Evolutionary conservation across 2,113 vertebrate species (phyloP).

Genomic region (Ginglymostoma cirratum): DNA sequence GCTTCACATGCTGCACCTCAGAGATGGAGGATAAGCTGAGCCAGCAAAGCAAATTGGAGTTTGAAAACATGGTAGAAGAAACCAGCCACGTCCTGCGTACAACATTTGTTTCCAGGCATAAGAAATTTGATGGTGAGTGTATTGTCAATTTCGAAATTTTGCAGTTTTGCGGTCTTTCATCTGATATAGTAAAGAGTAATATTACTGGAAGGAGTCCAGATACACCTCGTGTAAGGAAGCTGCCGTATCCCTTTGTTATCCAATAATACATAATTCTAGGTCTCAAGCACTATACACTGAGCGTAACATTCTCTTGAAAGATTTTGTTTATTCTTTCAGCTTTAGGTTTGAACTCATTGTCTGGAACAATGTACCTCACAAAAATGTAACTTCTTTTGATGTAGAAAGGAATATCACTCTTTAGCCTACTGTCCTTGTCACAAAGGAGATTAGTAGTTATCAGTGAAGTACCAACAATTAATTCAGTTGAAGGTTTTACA

Average conservation of each 20-base stretch:
- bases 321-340: background rate
- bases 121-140: constrained; percentile 86
- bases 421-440: background rate
- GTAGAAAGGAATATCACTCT: background rate
- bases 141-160: background rate
- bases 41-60: constrained; percentile 82
- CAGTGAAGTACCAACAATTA: background rate
- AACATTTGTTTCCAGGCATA: constrained; percentile 81
- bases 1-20: constrained; percentile 82
- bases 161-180: background rate
- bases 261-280: background rate
- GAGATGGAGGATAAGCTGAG: constrained; percentile 87
- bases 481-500: background rate
- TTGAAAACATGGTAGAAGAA: constrained; percentile 80
- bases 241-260: background rate
- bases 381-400: background rate
- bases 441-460: background rate
- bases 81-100: constrained; percentile 81
- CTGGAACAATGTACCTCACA: background rate
- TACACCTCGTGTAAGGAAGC: background rate
- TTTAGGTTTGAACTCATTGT: background rate
- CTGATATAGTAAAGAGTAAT: too few relatives aligned
- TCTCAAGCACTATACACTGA: background rate
- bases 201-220: too few relatives aligned
- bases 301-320: background rate